Evolutionary conservation across 2,888 invertebrate genomes (phyloP).

Genomic region (Euphydryas editha): DNA sequence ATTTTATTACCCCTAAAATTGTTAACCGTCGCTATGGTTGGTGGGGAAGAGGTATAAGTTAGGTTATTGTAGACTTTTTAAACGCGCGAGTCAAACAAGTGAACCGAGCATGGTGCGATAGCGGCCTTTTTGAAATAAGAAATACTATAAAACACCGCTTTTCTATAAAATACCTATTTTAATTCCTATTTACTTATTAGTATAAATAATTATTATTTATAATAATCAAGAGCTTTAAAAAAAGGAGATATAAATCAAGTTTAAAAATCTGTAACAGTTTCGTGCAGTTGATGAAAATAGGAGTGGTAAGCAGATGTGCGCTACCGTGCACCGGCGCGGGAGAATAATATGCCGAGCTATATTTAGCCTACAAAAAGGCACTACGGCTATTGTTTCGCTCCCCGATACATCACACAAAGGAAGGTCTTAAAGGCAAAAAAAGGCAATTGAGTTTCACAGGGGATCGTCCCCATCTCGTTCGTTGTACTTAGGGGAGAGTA

Average conservation of each 20-base stretch:
- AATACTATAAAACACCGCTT: too few species aligned
- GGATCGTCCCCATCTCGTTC: constrained; percentile 73
- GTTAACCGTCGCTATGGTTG: too few species aligned
- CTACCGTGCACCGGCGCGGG: constrained; percentile 60
- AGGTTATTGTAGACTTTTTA: too few species aligned
- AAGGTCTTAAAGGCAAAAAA: constrained; percentile 77
- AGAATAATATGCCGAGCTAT: constrained; percentile 65
- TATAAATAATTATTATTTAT: too few species aligned
- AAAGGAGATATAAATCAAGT: neutral
- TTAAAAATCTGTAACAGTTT: constrained; percentile 18
- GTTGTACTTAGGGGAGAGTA: constrained; percentile 66
- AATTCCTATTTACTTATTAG: too few species aligned
- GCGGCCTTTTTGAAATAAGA: too few species aligned
- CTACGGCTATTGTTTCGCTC: constrained; percentile 75
- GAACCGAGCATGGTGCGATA: too few species aligned
- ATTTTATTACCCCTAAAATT: too few species aligned
- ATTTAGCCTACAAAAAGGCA: constrained; percentile 82
- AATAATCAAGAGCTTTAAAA: too few species aligned
- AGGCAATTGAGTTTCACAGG: constrained; percentile 71
- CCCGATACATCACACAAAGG: constrained; percentile 75
- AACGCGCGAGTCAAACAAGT: too few species aligned
- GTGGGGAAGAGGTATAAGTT: too few species aligned
- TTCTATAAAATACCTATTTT: too few species aligned
- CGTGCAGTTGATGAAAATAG: constrained; percentile 44
- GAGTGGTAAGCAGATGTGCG: constrained; percentile 72